Evolutionary conservation across 2,113 vertebrate species (phyloP).

Genomic region (Pelvicachromis taeniatus): DNA sequence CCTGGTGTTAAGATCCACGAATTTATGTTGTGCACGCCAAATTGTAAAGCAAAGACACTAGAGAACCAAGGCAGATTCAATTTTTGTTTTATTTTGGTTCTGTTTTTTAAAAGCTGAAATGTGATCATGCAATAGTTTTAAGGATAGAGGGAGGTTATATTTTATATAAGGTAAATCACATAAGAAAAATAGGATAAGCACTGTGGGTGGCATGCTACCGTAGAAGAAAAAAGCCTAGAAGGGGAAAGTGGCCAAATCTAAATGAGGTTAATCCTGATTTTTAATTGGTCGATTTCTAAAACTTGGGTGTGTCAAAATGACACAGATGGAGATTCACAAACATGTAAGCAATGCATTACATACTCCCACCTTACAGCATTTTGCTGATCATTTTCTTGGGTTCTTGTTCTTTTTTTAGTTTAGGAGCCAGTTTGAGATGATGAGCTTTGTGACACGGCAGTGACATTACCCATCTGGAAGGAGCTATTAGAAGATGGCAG

Average conservation of each 20-base stretch:
- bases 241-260: neutral
- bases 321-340: neutral
- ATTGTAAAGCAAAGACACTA: constrained; percentile 73
- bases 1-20: neutral
- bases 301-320: neutral
- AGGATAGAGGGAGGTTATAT: constrained; percentile 36
- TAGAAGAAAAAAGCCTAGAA: neutral
- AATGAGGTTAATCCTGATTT: neutral
- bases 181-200: neutral
- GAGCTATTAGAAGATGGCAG: neutral
- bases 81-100: constrained; percentile 10
- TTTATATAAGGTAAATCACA: neutral
- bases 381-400: neutral
- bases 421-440: neutral
- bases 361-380: neutral
- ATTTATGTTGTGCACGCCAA: no score
- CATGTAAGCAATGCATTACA: neutral
- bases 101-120: constrained; percentile 61
- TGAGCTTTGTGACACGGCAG: neutral
- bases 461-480: neutral
- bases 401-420: no score
- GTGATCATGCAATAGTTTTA: constrained; percentile 62
- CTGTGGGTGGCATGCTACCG: neutral
- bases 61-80: constrained; percentile 52
- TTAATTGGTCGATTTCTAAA: neutral